These are phyloP conservation scores for Kryptolebias marmoratus DNA, from an alignment of 2,113 vertebrate genomes.

Conservation along the genomic window DNA sequence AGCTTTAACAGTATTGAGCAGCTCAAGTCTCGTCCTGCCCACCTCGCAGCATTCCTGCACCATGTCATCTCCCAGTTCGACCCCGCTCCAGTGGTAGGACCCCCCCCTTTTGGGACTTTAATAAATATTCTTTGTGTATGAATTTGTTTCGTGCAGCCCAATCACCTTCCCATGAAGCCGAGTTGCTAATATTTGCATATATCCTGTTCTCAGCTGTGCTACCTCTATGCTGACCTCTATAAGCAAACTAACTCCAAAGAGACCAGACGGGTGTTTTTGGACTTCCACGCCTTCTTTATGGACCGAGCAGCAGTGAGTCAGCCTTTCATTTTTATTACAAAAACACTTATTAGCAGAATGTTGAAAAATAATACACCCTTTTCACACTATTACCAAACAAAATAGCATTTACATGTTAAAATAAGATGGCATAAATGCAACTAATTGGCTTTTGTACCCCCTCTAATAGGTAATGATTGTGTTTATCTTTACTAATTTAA, in stretches of 20 bases:
- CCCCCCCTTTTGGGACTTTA: background rate
- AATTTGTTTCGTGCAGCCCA: background rate
- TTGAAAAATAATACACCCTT: too few species aligned
- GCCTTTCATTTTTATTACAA: background rate
- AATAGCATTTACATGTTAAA: background rate
- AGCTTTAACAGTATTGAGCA: slow-evolving; percentile 96
- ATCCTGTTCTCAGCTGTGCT: slow-evolving; percentile 86
- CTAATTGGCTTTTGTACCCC: background rate
- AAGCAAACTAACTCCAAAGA: slow-evolving; percentile 98
- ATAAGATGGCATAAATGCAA: background rate
- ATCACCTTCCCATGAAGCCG: background rate
- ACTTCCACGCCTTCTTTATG: slow-evolving; percentile 92
- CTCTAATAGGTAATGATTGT: background rate
- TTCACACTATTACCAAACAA: background rate
- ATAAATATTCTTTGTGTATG: background rate
- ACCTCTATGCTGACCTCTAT: slow-evolving; percentile 94
- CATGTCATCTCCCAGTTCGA: slow-evolving; percentile 98
- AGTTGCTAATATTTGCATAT: background rate
- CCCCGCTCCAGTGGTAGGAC: slow-evolving; percentile 90
- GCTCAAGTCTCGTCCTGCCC: slow-evolving; percentile 93
- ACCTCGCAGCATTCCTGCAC: slow-evolving; percentile 94
- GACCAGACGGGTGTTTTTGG: slow-evolving; percentile 91
- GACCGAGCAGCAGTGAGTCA: slow-evolving; percentile 91
- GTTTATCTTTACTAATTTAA: too few species aligned
- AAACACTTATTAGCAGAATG: too few species aligned